Percentiles rank a stretch among this genome's conserved stretches.
Conservation (phyloP, 1,140 invertebrate genomes). For the Anthonomus grandis region DNA sequence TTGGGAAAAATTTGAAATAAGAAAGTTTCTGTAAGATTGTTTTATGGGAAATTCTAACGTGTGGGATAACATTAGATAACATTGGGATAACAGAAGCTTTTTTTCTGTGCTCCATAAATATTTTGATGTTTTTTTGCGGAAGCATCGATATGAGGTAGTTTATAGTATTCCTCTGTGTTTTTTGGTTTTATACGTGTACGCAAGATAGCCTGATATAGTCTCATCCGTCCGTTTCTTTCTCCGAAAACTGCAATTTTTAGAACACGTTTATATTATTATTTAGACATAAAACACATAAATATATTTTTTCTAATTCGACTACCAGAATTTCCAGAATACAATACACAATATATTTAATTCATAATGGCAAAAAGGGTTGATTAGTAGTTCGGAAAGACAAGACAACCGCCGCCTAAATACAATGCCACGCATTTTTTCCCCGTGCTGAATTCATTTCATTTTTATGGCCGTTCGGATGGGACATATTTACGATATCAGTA, state of each 20-base stretch:
- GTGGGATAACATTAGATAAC: no score
- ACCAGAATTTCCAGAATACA: slow-evolving; percentile 40
- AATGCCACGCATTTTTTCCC: slow-evolving; percentile 27
- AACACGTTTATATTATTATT: not conserved
- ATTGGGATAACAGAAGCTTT: no score
- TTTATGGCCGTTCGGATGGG: slow-evolving; percentile 14
- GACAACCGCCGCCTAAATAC: slow-evolving; percentile 41
- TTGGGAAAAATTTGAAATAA: no score
- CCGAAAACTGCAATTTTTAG: not conserved
- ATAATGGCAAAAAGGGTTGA: slow-evolving; percentile 33
- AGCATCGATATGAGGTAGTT: no score
- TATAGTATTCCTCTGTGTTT: no score
- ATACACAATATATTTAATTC: slow-evolving; percentile 45
- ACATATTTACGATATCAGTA: slow-evolving; percentile 29
- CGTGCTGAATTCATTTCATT: slow-evolving; percentile 22
- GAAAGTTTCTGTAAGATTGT: no score
- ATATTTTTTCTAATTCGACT: not conserved
- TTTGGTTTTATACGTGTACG: not conserved
- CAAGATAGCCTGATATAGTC: not conserved
- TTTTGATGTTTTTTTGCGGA: no score
- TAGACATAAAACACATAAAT: not conserved
- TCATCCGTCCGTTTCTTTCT: no score
- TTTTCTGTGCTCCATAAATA: no score
- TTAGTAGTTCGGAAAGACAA: slow-evolving; percentile 36
- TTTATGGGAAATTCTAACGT: no score